These are phyloP conservation scores for Nycticryphes semicollaris DNA, from an alignment of 2,113 vertebrate species.

Conservation along the genomic window DNA sequence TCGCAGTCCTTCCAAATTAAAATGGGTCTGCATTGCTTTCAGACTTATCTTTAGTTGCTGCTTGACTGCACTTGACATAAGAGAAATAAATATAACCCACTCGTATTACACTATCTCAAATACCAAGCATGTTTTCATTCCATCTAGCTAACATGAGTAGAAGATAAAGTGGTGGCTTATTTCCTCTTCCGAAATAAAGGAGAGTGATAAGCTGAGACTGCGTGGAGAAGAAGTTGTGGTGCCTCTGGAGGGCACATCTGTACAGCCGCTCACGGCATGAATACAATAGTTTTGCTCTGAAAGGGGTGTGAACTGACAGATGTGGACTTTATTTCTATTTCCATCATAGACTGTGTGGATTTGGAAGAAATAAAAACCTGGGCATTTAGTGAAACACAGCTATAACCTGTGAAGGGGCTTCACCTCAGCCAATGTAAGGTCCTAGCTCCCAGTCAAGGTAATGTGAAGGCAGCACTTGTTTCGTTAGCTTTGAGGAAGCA, in stretches of 20 bases:
- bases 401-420: background rate
- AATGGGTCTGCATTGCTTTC: background rate
- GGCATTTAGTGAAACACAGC: background rate
- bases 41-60: constrained; percentile 8
- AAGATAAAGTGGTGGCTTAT: background rate
- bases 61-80: constrained; percentile 2
- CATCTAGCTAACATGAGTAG: background rate
- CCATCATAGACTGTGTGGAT: background rate
- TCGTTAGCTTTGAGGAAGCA: background rate
- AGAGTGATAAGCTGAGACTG: background rate
- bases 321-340: background rate
- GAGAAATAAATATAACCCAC: background rate
- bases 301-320: background rate
- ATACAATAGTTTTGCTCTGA: background rate
- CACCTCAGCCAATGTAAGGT: background rate
- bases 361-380: background rate
- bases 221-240: background rate
- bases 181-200: background rate
- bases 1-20: background rate
- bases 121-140: constrained; percentile 3
- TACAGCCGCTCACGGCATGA: background rate
- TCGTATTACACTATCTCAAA: constrained; percentile 1
- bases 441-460: background rate
- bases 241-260: background rate
- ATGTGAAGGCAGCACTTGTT: background rate